Conservation (phyloP, 2,888 invertebrate species). For the Onthophagus sagittarius region DNA sequence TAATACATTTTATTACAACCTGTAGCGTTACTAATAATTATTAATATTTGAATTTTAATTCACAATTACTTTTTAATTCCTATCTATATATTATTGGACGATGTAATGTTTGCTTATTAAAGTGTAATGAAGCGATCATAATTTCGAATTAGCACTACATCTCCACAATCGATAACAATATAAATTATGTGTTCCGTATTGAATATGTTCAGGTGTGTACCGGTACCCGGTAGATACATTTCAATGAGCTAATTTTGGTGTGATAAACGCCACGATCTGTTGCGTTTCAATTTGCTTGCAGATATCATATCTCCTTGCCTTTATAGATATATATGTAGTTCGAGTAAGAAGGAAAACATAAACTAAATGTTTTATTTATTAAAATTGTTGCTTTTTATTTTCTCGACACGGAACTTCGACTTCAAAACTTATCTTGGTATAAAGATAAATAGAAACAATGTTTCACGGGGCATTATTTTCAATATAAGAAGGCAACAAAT, state of each 20-base stretch:
- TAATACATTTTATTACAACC: not conserved
- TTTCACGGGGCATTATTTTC: no score
- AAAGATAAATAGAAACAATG: no score
- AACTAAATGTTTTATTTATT: no score
- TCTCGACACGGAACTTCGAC: no score
- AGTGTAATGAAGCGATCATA: not conserved
- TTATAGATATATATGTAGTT: no score
- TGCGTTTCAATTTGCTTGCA: no score
- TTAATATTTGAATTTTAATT: not conserved
- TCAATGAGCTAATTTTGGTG: not conserved
- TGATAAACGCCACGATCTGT: not conserved
- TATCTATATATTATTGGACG: not conserved
- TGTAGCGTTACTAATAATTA: not conserved
- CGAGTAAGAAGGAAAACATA: no score
- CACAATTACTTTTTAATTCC: not conserved
- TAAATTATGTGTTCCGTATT: constrained; percentile 10
- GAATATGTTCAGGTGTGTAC: constrained; percentile 6
- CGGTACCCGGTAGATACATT: not conserved
- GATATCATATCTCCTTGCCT: no score
- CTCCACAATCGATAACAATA: not conserved
- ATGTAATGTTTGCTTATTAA: not conserved
- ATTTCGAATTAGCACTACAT: not conserved
- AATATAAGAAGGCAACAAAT: no score
- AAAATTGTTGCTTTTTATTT: no score
- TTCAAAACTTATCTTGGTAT: no score